phyloP scores from a whole-genome alignment of 2,888 invertebrate species.

The Amphipoea oculea region DNA sequence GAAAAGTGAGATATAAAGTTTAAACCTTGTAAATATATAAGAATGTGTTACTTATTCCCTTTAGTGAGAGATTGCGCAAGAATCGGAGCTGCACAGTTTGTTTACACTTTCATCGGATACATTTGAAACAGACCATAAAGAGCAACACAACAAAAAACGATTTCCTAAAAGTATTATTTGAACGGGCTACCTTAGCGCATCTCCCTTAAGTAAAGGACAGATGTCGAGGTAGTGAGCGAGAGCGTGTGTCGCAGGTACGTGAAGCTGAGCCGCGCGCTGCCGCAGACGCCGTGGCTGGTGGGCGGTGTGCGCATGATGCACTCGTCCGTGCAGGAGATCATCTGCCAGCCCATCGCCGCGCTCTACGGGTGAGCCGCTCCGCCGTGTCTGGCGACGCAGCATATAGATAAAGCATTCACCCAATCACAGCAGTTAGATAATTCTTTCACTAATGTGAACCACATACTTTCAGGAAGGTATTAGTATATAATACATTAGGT shows the following conservation, averaged over 20 bases:
- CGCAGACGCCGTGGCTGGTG: constrained; percentile 98
- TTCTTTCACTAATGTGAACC: no score
- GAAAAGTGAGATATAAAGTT: no score
- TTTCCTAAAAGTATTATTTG: neutral
- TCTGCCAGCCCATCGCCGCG: constrained; percentile 92
- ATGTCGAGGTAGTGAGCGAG: neutral
- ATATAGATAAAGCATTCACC: no score
- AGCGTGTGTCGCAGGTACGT: constrained; percentile 92
- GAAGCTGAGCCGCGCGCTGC: constrained; percentile 95
- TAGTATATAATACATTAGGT: no score
- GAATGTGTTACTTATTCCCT: no score
- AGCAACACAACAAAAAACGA: neutral
- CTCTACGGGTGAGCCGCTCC: constrained; percentile 83
- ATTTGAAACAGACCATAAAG: neutral
- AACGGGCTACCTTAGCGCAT: neutral
- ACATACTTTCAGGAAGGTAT: no score
- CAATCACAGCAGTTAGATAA: no score
- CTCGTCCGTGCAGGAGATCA: constrained; percentile 97
- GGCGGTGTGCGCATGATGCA: constrained; percentile 94
- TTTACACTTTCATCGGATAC: neutral
- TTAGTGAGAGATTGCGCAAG: no score
- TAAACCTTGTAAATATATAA: no score
- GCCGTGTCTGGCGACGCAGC: no score
- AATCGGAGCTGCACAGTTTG: neutral
- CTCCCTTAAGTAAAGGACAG: neutral